phyloP scores from a whole-genome alignment of 2,797 vertebrate species.

The Tauraco hartlaubi region DNA sequence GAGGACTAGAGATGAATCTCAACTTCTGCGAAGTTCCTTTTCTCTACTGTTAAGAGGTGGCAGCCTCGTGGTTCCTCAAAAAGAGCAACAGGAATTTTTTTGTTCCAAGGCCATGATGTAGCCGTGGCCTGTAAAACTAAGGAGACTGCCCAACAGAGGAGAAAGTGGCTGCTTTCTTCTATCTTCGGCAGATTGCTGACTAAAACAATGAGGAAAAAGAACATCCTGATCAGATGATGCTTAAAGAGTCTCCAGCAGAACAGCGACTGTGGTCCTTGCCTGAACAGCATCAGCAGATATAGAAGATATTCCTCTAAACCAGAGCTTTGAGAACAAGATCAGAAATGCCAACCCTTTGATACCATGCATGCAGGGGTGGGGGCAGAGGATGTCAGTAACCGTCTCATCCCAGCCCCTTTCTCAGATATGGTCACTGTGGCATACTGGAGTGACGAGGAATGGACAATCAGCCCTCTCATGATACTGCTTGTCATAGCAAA shows the following conservation, averaged over 20 bases:
- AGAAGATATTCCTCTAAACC: not conserved
- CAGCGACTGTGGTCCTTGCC: not conserved
- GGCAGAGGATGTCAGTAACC: rapidly evolving
- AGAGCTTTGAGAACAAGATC: not conserved
- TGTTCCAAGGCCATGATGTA: not conserved
- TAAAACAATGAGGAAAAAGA: not conserved
- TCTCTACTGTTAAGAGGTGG: not conserved
- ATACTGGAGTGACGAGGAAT: not conserved
- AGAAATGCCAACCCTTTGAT: not conserved
- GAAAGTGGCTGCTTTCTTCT: not conserved
- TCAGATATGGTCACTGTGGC: not conserved
- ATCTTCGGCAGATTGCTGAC: not conserved
- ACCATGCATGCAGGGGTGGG: no score
- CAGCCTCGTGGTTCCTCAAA: not conserved
- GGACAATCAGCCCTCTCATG: not conserved
- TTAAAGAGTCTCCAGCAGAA: not conserved
- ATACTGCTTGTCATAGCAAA: not conserved
- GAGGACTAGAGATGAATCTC: not conserved
- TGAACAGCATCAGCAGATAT: not conserved
- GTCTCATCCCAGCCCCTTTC: not conserved
- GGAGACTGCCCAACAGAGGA: not conserved
- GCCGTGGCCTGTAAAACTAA: not conserved
- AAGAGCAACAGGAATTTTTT: not conserved
- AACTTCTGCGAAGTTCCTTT: not conserved
- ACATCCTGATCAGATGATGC: not conserved